Evolutionary conservation across 2,888 invertebrate genomes (phyloP).

Genomic region (Dolomedes plantarius): DNA sequence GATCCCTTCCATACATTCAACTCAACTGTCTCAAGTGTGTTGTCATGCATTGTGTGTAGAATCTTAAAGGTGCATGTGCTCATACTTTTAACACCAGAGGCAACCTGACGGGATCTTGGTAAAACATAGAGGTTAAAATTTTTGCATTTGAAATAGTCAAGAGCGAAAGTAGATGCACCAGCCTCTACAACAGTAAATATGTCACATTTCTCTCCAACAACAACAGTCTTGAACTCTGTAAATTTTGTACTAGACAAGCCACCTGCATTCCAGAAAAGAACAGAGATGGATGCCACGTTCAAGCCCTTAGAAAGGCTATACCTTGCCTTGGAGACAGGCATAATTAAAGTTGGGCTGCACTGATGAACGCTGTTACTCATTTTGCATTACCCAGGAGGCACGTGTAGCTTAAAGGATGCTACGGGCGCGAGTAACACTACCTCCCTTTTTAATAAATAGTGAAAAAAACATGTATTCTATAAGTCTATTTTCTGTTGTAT

Average conservation of each 20-base stretch:
- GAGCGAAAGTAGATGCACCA: not conserved
- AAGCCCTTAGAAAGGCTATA: not conserved
- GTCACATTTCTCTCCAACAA: not conserved
- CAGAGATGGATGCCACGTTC: not conserved
- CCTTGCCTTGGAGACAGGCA: too few relatives aligned
- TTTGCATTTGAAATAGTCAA: too few relatives aligned
- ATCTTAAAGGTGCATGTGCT: not conserved
- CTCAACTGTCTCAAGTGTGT: not conserved
- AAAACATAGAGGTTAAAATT: not conserved
- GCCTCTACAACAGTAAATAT: constrained; percentile 3
- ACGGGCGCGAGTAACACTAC: too few relatives aligned
- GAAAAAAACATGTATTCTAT: too few relatives aligned
- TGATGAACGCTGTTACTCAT: too few relatives aligned
- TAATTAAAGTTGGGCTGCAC: too few relatives aligned
- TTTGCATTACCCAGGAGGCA: too few relatives aligned
- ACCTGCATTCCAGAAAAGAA: constrained; percentile 15
- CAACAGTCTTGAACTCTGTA: not conserved
- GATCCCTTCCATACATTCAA: not conserved
- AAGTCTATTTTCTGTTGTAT: too few relatives aligned
- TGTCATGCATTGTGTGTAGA: not conserved
- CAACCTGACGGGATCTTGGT: constrained; percentile 1
- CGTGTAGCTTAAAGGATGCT: too few relatives aligned
- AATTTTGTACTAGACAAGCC: not conserved
- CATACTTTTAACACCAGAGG: constrained; percentile 14
- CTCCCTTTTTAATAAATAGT: too few relatives aligned